Evolutionary conservation across 2,797 vertebrate genomes (phyloP).

Genomic region (Pseudopleuronectes americanus): DNA sequence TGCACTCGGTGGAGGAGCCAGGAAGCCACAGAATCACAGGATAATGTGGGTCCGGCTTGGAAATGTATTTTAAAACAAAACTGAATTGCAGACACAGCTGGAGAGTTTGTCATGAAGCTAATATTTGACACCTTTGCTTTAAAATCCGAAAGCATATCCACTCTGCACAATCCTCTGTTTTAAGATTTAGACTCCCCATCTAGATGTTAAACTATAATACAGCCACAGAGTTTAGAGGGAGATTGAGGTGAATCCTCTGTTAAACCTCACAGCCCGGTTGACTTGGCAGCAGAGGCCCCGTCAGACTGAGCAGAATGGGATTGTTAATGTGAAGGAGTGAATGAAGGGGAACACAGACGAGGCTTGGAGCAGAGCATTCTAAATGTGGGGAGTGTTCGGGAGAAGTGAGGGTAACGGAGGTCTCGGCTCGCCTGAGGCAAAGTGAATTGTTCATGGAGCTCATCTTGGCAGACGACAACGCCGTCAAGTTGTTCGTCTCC

Average conservation of each 20-base stretch:
- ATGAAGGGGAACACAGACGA: constrained; percentile 31
- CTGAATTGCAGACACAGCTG: constrained; percentile 17
- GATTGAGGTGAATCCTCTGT: constrained; percentile 29
- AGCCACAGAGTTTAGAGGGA: constrained; percentile 21
- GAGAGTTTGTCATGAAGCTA: not conserved
- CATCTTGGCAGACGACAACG: constrained; percentile 39
- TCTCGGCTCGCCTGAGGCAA: constrained; percentile 52
- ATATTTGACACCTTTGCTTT: too few relatives aligned
- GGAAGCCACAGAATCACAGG: constrained; percentile 31
- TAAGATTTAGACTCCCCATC: not conserved
- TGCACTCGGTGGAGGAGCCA: constrained; percentile 44
- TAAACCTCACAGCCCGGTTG: constrained; percentile 39
- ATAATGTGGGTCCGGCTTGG: constrained; percentile 12
- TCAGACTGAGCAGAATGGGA: constrained; percentile 46
- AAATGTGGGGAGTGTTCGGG: constrained; percentile 36
- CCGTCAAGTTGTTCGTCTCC: constrained; percentile 10
- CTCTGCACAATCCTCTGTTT: constrained; percentile 16
- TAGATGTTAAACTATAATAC: constrained; percentile 16
- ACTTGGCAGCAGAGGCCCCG: constrained; percentile 40
- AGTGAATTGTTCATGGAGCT: constrained; percentile 57
- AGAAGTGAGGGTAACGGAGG: not conserved
- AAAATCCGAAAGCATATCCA: not conserved
- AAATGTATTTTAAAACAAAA: not conserved
- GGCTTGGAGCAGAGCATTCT: constrained; percentile 42
- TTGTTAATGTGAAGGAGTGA: constrained; percentile 54